Conservation (phyloP, 2,797 vertebrate species). For the Sebastes matsubarae region DNA sequence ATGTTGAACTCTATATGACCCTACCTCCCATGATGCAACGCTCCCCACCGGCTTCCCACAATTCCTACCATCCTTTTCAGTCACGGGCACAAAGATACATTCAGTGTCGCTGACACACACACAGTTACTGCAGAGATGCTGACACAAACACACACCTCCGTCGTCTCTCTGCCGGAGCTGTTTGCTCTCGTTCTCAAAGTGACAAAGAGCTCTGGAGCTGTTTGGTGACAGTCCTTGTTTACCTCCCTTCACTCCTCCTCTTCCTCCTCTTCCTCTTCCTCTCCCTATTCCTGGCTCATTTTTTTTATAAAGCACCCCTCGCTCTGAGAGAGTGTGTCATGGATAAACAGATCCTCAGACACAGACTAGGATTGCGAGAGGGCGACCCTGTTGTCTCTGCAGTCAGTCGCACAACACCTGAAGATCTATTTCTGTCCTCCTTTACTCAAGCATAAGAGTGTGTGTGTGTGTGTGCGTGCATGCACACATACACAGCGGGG, state of each 20-base stretch:
- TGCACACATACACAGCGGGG: slow-evolving; percentile 9
- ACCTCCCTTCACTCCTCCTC: slow-evolving; percentile 31
- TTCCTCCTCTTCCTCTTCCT: slow-evolving; percentile 25
- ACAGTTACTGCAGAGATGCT: slow-evolving; percentile 40
- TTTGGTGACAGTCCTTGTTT: slow-evolving; percentile 61
- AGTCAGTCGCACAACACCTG: slow-evolving; percentile 30
- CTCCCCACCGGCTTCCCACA: slow-evolving; percentile 52
- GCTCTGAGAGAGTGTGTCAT: slow-evolving; percentile 46
- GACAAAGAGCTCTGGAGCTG: slow-evolving; percentile 58
- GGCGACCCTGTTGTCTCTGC: slow-evolving; percentile 47
- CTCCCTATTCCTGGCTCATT: slow-evolving; percentile 15
- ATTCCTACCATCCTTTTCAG: slow-evolving; percentile 45
- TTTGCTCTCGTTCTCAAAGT: slow-evolving; percentile 56
- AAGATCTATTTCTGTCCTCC: slow-evolving; percentile 61
- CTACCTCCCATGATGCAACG: slow-evolving; percentile 69
- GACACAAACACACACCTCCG: slow-evolving; percentile 48
- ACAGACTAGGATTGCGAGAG: slow-evolving; percentile 30
- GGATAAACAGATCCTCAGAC: slow-evolving; percentile 57
- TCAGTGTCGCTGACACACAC: slow-evolving; percentile 25
- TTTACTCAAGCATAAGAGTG: slow-evolving; percentile 29
- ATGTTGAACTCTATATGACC: slow-evolving; percentile 75
- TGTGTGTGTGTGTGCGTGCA: neutral
- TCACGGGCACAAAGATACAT: slow-evolving; percentile 44
- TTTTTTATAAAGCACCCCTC: slow-evolving; percentile 40
- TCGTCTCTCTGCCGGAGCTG: slow-evolving; percentile 28